A percentile compares a stretch with the other conserved stretches of the same genome.
These are phyloP conservation scores for Bergia sp. DNA, from an alignment of 92 coral and sea anemone genomes.

Conservation along the genomic window DNA sequence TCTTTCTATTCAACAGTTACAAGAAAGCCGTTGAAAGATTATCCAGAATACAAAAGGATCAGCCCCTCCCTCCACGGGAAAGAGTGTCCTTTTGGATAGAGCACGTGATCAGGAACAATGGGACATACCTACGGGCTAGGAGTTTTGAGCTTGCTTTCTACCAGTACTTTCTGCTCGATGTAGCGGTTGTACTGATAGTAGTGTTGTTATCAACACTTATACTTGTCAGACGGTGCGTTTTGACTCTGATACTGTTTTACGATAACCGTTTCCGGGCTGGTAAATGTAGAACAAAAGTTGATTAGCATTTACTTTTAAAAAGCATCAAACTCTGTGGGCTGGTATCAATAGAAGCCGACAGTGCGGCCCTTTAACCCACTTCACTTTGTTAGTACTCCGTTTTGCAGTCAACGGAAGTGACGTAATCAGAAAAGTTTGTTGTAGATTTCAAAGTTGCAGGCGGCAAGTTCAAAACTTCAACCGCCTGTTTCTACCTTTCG, in stretches of 20 bases:
- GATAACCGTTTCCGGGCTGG: not conserved
- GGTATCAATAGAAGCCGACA: no score
- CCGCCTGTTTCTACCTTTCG: no score
- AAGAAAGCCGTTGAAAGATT: constrained; percentile 25
- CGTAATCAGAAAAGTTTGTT: no score
- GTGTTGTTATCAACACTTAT: not conserved
- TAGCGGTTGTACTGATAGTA: not conserved
- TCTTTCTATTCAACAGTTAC: constrained; percentile 14
- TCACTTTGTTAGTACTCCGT: no score
- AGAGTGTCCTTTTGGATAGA: constrained; percentile 34
- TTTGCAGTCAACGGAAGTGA: no score
- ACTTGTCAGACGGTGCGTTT: not conserved
- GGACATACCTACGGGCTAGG: constrained; percentile 22
- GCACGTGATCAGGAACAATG: constrained; percentile 43
- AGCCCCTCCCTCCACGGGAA: constrained; percentile 39
- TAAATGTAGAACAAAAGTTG: not conserved
- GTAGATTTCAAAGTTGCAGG: no score
- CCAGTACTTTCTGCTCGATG: constrained; percentile 39
- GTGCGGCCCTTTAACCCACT: no score
- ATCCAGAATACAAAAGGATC: constrained; percentile 39
- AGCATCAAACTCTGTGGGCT: not conserved
- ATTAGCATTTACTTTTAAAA: not conserved
- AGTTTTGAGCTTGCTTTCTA: constrained; percentile 30
- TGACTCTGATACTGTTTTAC: not conserved
- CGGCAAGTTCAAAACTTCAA: no score